A percentile compares a stretch with the other conserved stretches of the same genome.
Conservation (phyloP, 2,888 invertebrate species). For the Epistrophe eligans region DNA sequence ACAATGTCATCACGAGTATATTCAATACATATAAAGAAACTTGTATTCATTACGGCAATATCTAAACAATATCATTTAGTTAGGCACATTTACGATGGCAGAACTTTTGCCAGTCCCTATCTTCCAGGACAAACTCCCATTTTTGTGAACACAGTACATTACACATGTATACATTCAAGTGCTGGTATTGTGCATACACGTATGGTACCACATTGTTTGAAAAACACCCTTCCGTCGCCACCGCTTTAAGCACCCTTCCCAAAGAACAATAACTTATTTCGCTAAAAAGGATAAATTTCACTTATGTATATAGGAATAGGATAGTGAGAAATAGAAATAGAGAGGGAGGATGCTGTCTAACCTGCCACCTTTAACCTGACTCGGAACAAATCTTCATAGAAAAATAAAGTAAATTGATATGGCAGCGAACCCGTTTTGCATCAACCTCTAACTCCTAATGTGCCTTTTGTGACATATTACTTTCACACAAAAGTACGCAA, state of each 20-base stretch:
- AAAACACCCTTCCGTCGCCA: conserved; percentile 46
- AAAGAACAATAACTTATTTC: conserved; percentile 58
- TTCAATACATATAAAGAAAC: conserved; percentile 12
- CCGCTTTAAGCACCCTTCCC: conserved; percentile 25
- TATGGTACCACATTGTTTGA: conserved; percentile 41
- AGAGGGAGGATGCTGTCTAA: conserved; percentile 11
- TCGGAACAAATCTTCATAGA: conserved; percentile 59
- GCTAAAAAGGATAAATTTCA: conserved; percentile 22
- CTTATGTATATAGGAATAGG: neutral
- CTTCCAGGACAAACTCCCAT: neutral
- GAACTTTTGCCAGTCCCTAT: conserved; percentile 44
- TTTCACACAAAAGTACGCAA: conserved; percentile 42
- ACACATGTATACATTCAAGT: conserved; percentile 26
- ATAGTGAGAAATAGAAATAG: neutral
- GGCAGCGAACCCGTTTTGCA: conserved; percentile 37
- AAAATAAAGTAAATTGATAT: conserved; percentile 65
- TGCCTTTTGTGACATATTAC: conserved; percentile 39
- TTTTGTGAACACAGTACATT: conserved; percentile 29
- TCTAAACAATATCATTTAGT: conserved; percentile 69
- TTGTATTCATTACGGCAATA: conserved; percentile 42
- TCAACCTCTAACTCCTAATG: neutral
- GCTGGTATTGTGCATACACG: conserved; percentile 16
- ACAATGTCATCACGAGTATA: conserved; percentile 39
- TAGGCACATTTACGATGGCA: conserved; percentile 64
- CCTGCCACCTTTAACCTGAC: conserved; percentile 32